phyloP scores from a whole-genome alignment of 2,888 invertebrate species.

The Eupithecia subumbrata region DNA sequence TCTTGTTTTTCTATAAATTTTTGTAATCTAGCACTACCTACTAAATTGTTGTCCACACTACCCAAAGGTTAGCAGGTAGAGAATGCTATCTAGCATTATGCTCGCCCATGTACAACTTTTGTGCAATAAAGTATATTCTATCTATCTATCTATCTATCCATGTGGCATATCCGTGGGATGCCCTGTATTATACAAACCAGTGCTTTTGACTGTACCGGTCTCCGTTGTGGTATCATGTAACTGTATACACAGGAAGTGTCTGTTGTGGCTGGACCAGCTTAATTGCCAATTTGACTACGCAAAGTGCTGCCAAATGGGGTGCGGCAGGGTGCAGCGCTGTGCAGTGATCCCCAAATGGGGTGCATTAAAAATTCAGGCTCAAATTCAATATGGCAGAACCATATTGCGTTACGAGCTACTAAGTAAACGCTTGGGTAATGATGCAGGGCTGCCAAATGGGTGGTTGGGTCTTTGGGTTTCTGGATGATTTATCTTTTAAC shows the following conservation, averaged over 20 bases:
- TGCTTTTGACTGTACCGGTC: neutral
- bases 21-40: no score
- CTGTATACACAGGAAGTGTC: constrained; percentile 4
- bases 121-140: no score
- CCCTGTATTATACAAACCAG: neutral
- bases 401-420: constrained; percentile 5
- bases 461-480: neutral
- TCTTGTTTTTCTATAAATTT: no score
- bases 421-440: constrained; percentile 1
- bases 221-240: neutral
- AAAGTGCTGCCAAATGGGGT: constrained; percentile 21
- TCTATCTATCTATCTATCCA: no score
- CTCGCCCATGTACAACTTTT: no score
- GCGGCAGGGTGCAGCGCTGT: constrained; percentile 5
- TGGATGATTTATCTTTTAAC: neutral
- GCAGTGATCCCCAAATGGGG: constrained; percentile 5
- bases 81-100: no score
- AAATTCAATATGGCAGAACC: constrained; percentile 10
- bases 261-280: constrained; percentile 14
- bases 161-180: no score
- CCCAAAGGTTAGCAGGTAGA: no score
- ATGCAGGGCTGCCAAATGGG: constrained; percentile 10
- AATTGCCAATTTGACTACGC: constrained; percentile 23
- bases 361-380: constrained; percentile 17
- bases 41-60: no score